Percentiles rank a stretch among this genome's conserved stretches.
Conservation (phyloP, 2,888 invertebrate species). For the Microctonus hyperodae region DNA sequence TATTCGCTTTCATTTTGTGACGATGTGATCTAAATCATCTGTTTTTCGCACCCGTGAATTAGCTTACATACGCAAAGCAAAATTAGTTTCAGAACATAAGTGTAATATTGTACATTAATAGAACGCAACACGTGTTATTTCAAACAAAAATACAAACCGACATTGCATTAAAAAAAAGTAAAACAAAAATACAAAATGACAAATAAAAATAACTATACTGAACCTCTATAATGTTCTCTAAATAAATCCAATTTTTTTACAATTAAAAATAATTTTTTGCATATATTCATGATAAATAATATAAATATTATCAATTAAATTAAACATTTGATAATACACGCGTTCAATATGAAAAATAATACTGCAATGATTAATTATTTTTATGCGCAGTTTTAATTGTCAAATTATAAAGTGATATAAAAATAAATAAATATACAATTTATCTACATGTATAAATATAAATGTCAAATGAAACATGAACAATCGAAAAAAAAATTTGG, state of each 20-base stretch:
- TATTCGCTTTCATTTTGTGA: background rate
- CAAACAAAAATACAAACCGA: conserved; percentile 13
- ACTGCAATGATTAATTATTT: background rate
- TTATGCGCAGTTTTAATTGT: background rate
- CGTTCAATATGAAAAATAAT: background rate
- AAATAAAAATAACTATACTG: background rate
- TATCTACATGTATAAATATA: background rate
- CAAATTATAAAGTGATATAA: background rate
- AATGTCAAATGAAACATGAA: conserved; percentile 23
- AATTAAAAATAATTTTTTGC: background rate
- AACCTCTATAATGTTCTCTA: conserved; percentile 20
- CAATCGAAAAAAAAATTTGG: conserved; percentile 36
- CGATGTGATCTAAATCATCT: background rate
- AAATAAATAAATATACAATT: no score
- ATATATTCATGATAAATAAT: conserved; percentile 3
- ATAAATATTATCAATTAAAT: background rate
- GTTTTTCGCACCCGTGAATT: background rate
- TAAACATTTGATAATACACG: background rate
- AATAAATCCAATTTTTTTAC: conserved; percentile 19
- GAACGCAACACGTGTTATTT: conserved; percentile 2
- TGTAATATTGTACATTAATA: background rate
- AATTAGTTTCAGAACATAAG: background rate
- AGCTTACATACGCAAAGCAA: background rate
- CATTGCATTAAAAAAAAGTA: background rate
- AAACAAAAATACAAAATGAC: background rate